Evolutionary conservation across 2,113 vertebrate genomes (phyloP), one percentile per base, ranked within the genome.

Genomic region (Anarhynchus alexandrinus): DNA sequence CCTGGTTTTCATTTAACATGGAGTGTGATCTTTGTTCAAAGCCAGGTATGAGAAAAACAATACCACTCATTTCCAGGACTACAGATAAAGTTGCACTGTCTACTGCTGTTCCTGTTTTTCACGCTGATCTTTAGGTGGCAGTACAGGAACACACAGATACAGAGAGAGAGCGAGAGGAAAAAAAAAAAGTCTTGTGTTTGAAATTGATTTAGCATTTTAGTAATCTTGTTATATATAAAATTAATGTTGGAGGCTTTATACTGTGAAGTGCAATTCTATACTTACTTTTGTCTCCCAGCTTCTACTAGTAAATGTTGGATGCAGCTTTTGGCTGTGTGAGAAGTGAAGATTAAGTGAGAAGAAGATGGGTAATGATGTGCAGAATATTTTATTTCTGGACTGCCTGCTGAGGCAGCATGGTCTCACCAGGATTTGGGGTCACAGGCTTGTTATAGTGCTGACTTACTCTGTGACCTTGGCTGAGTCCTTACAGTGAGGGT

Each of bases 101-200:
- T 38, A 2, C 77, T 52, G 5, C 12, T 61, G 29, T 19, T 32
- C 34, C 45, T 51, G 43, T 36, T 96, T 91, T 96, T 89, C 49
- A 9, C 36, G 57, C 11, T 88, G 27, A 38, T 34, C 96, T 97
- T 86, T 93, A 97, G 98, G 91, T 98, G 98, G 98, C 98, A 97
- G 94, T 92, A 93, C 70, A 95, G 89, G 94, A 97, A 78, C 80
- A 47, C 61, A 62, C 13, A 59, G 34, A 25, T 25, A 62, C 61
- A 27, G 25, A 40, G 36, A 17, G 16, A 45, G 43, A 45, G 43
- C 17, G 43, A 45, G 43, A 17, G 43, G 43, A 17, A 45, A 45
- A 45, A 42, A 42, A 40, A 23, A 16, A 65, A 16, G 5, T 36
- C 5, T 32, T 19, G 3, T 54, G 42, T 30, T 67, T 55, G 52